Evolutionary conservation across 2,888 invertebrate genomes (phyloP).

Genomic region (Vanessa cardui): DNA sequence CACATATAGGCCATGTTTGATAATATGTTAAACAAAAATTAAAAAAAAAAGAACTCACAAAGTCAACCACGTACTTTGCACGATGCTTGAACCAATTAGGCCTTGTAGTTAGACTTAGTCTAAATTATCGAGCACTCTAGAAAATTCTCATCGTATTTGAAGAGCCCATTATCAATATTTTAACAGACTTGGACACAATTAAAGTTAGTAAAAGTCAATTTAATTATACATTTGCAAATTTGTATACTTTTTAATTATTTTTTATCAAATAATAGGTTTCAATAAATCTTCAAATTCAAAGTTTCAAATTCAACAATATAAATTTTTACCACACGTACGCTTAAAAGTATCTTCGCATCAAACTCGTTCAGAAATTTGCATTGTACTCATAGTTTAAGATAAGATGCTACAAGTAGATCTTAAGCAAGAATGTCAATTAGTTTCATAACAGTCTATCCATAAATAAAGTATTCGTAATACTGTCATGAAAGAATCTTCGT

Average conservation of each 20-base stretch:
- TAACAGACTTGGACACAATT: not conserved
- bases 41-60: slow-evolving; percentile 1
- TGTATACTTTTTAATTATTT: too few species aligned
- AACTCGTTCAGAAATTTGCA: slow-evolving; percentile 3
- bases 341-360: too few species aligned
- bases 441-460: not conserved
- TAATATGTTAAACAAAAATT: not conserved
- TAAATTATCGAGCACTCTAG: slow-evolving; percentile 21
- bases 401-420: slow-evolving; percentile 16
- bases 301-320: too few species aligned
- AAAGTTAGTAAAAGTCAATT: not conserved
- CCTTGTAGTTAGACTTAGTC: slow-evolving; percentile 18
- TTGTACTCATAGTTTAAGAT: slow-evolving; percentile 12
- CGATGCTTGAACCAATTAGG: slow-evolving; percentile 22
- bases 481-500: too few species aligned
- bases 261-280: too few species aligned
- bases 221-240: too few species aligned
- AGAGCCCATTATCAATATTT: slow-evolving; percentile 13
- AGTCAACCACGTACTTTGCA: slow-evolving; percentile 22
- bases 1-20: not conserved
- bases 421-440: slow-evolving; percentile 9
- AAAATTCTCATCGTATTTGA: slow-evolving; percentile 16
- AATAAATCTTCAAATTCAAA: too few species aligned
- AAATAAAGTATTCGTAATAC: not conserved
- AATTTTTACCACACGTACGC: too few species aligned